Evolutionary conservation across 2,888 invertebrate genomes (phyloP).

Genomic region (Lasioglossum figueresi): DNA sequence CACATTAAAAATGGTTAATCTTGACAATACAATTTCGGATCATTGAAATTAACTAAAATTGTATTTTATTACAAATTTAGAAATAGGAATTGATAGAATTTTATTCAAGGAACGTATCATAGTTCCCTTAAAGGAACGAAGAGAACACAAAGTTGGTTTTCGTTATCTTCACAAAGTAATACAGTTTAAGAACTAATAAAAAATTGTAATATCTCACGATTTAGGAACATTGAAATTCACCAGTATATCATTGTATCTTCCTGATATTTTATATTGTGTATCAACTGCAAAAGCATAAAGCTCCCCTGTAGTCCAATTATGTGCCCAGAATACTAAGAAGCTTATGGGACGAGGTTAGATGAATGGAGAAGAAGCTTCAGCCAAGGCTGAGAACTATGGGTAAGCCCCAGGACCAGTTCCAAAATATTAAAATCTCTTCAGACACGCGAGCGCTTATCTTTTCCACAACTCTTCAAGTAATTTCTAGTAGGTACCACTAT

Average conservation of each 20-base stretch:
- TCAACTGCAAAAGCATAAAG: not conserved
- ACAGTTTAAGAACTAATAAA: too few relatives aligned
- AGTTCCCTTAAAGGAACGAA: too few relatives aligned
- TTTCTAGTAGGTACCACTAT: not conserved
- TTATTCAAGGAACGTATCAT: too few relatives aligned
- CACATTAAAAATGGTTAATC: too few relatives aligned
- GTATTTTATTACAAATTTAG: too few relatives aligned
- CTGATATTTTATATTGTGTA: not conserved
- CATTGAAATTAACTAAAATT: too few relatives aligned
- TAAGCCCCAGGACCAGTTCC: not conserved
- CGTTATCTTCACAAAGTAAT: not conserved
- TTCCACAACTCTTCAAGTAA: constrained; percentile 6
- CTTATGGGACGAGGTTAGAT: not conserved
- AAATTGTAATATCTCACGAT: too few relatives aligned
- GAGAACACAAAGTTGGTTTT: too few relatives aligned
- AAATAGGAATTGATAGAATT: too few relatives aligned
- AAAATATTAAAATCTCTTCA: constrained; percentile 10
- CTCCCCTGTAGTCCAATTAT: not conserved
- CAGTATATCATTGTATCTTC: not conserved
- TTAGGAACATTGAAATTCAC: not conserved
- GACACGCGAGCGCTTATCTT: constrained; percentile 3
- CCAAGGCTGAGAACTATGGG: too few relatives aligned
- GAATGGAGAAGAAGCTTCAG: not conserved
- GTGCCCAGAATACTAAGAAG: not conserved
- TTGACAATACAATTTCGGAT: too few relatives aligned